Base-by-base conservation (phyloP, 2,888 invertebrate genomes). In the Bugula neritina region DNA sequence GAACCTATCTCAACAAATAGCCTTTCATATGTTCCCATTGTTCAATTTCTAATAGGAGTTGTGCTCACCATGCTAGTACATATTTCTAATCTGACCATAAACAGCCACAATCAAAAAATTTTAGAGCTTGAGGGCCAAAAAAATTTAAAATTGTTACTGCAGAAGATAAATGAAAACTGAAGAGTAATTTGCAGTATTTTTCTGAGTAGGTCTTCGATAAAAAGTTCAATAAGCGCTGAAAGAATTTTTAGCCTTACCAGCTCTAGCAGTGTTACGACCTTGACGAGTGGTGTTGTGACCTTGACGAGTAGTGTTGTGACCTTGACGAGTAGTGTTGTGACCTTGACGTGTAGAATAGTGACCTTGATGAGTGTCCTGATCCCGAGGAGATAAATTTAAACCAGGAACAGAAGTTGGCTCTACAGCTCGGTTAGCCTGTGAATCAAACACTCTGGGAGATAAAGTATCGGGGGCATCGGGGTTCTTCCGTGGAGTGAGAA, bases 351-450 rank as follows among this genome's bases (percentile, higher is more conserved):
- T 10, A 5, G 43, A 10, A 43, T 43, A 10, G 17, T 43, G 10
- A 5, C 43, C 43, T 17, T 63, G 63, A 2, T 31, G 2, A 31
- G 63, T 63, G n/a, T 27, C 27, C 10, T 25, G 21, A 13, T 10
- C 27, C 10, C 63, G 63, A 29, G 63, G 63, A 63, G 73, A 63
- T n/a, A 69, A 43, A 29, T 73, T 71, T 21, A 74, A 58, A 1
- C 74, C 74, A 25, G 74, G 74, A 2, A 74, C 71, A 52, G 35
- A 70, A 5, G 58, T 58, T 17, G 74, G 74, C 35, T 71, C 74
- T 34, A 73, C 73, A 13, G 69, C n/a, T 13, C 27, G 25, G n/a
- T 34, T 27, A 29, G 63, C 27, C 63, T 63, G 63, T 13, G 63
- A 63, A 31, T 63, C 31, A 31, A 63, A 27, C 2, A 31, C 17